Evolutionary conservation across 2,113 vertebrate species (phyloP), one percentile per base, ranked within the genome.

Genomic region (Cavia aperea): DNA sequence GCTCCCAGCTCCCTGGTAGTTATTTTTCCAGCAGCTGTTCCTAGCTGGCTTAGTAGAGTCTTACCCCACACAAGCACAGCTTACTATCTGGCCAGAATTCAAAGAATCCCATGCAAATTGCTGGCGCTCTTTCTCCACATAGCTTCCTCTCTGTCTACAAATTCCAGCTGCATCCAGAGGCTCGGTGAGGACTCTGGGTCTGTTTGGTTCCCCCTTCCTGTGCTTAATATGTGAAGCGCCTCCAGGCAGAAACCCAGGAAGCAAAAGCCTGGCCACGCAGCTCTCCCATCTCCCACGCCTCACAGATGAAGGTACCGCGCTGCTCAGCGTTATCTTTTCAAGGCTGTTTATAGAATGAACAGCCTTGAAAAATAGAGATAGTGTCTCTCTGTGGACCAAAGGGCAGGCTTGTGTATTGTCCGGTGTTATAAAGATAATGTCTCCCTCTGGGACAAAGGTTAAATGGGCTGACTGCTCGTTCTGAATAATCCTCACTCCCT

Each of bases 311-410:
- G 72, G 77, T n/a, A 56, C 19, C 26, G n/a, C 39, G 70, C 85
- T 83, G 58, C 51, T 65, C 56, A 65, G 83, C 18, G 56, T 49
- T 46, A 31, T 77, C 86, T 54, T 86, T 79, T 14, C 81, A 92
- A 62, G n/a, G 56, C 51, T 81, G 65, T n/a, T 84, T 75, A 66
- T 24, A 29, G 21, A 94, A 46, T 51, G 51, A 56, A 81, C n/a
- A 85, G 86, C 72, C 86, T 93, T 94, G 81, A 87, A 77, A 87
- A 62, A 14, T 8, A 78, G 46, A 91, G 87, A 86, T 6, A 65
- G 13, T 18, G 14, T 58, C 51, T 94, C 81, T 29, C 77, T 63
- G 1, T 77, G 65, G 51, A 75, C 23, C 33, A 83, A 63, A 95
- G 26, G 26, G 56, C 81, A 91, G 84, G 56, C 66, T 33, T 84